Evolutionary conservation across 2,888 invertebrate genomes (phyloP).

Genomic region (Nineta flava): DNA sequence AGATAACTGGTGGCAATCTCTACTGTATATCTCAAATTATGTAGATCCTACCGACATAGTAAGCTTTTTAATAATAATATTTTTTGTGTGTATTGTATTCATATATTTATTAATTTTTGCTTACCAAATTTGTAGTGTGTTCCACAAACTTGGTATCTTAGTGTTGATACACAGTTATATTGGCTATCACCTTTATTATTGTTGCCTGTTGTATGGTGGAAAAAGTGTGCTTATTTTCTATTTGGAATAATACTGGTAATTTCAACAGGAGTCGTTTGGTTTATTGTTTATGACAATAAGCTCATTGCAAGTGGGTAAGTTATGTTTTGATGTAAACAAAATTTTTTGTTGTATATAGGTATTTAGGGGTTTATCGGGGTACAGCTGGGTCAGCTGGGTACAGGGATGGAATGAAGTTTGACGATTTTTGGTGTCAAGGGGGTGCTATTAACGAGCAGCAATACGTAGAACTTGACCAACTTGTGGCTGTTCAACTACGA

Average conservation of each 20-base stretch:
- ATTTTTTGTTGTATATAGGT: no score
- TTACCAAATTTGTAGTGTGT: slow-evolving; percentile 2
- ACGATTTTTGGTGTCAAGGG: no score
- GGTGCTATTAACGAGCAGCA: no score
- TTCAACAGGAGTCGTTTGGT: not conserved
- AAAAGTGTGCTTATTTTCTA: not conserved
- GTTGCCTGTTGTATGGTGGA: not conserved
- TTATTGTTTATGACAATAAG: not conserved
- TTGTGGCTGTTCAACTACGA: no score
- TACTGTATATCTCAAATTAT: slow-evolving; percentile 33
- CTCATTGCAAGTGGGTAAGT: not conserved
- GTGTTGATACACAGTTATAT: slow-evolving; percentile 1
- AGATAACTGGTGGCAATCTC: slow-evolving; percentile 29
- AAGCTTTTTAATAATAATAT: slow-evolving; percentile 3
- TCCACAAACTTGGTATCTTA: not conserved
- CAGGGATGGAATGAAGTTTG: no score
- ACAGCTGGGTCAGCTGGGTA: no score
- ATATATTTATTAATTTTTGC: no score
- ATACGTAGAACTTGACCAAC: no score
- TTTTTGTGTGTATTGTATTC: no score
- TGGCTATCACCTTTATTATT: not conserved
- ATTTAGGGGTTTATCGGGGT: no score
- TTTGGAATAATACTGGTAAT: not conserved
- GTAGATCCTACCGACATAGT: slow-evolving; percentile 21
- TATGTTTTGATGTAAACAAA: no score